These are phyloP conservation scores for Ceriagrion tenellum DNA, from an alignment of 2,888 invertebrate genomes.

Conservation along the genomic window DNA sequence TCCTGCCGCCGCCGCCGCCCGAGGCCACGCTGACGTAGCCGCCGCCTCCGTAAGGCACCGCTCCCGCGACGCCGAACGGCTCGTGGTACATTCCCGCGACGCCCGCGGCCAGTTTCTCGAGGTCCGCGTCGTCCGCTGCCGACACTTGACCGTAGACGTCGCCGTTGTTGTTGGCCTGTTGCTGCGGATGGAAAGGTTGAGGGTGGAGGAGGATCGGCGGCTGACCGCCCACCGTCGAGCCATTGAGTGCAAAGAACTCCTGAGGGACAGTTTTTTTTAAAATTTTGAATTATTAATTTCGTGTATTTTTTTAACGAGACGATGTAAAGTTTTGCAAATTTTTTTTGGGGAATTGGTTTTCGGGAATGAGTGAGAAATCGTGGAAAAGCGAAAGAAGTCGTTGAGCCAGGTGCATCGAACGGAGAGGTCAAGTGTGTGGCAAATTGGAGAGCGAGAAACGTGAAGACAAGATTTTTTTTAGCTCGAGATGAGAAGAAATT, in stretches of 20 bases:
- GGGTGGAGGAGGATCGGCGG: conserved; percentile 63
- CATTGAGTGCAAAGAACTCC: conserved; percentile 61
- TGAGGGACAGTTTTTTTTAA: background rate
- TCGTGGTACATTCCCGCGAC: conserved; percentile 68
- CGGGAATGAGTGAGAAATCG: too few species aligned
- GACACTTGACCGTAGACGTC: conserved; percentile 60
- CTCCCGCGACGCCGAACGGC: conserved; percentile 56
- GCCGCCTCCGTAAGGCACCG: conserved; percentile 51
- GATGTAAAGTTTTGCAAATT: too few species aligned
- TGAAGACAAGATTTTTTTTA: background rate
- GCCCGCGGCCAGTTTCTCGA: conserved; percentile 41
- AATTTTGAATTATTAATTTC: too few species aligned
- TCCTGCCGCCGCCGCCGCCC: conserved; percentile 53
- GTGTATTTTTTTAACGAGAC: too few species aligned
- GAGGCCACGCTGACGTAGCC: conserved; percentile 54
- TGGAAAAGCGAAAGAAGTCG: too few species aligned
- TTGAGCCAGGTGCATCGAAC: too few species aligned
- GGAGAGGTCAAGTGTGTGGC: too few species aligned
- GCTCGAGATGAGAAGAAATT: background rate
- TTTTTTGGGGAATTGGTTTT: too few species aligned
- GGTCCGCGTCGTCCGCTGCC: conserved; percentile 43
- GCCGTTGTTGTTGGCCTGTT: conserved; percentile 63
- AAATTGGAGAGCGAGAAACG: background rate
- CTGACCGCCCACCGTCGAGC: conserved; percentile 46
- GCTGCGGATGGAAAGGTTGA: conserved; percentile 63